Evolutionary conservation across 1,140 invertebrate genomes (phyloP).

Genomic region (Varroa destructor): DNA sequence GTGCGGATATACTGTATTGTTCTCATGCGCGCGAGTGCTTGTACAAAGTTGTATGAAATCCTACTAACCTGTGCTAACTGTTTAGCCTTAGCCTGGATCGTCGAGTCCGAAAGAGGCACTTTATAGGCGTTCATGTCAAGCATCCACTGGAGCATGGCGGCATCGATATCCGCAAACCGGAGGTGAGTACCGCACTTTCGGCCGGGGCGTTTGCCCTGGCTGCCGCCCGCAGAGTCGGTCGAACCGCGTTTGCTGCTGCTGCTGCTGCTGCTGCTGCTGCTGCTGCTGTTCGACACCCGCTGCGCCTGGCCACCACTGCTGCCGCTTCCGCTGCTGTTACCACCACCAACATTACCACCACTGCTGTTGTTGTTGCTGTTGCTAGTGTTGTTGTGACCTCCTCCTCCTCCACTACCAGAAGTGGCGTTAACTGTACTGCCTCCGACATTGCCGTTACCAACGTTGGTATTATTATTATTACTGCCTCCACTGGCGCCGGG

Average conservation of each 20-base stretch:
- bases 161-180: conserved; percentile 25
- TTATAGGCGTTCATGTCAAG: conserved; percentile 28
- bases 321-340: conserved; percentile 10
- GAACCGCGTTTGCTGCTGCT: conserved; percentile 18
- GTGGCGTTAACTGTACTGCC: too few relatives aligned
- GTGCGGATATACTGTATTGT: too few relatives aligned
- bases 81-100: conserved; percentile 28
- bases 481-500: too few relatives aligned
- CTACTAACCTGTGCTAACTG: conserved; percentile 28
- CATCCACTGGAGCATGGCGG: conserved; percentile 28
- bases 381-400: background rate
- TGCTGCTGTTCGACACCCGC: background rate
- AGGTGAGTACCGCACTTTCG: conserved; percentile 24
- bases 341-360: background rate
- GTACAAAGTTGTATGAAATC: too few relatives aligned
- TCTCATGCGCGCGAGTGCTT: too few relatives aligned
- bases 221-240: conserved; percentile 8
- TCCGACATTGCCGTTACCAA: too few relatives aligned
- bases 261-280: background rate
- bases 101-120: conserved; percentile 26
- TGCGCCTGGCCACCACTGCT: background rate
- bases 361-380: conserved; percentile 24
- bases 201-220: conserved; percentile 22
- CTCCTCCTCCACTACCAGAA: too few relatives aligned
- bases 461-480: too few relatives aligned